Evolutionary conservation across 2,797 vertebrate species (phyloP).

Genomic region (Chrysocyon brachyurus): DNA sequence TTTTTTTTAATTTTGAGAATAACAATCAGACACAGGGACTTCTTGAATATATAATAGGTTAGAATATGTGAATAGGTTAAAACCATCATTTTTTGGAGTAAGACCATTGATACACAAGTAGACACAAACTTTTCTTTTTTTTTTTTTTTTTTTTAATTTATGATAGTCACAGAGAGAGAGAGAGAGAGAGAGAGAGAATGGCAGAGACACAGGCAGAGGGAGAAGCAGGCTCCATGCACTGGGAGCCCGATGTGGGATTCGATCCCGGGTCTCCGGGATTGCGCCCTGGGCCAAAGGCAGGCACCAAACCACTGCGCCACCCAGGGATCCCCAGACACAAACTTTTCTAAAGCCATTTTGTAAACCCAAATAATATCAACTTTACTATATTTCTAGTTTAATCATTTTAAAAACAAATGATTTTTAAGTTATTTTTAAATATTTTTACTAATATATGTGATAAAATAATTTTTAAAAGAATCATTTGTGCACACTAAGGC

Average conservation of each 20-base stretch:
- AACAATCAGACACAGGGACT: no score
- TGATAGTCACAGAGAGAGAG: no score
- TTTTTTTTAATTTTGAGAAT: neutral
- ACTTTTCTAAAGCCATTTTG: neutral
- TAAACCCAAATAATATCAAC: neutral
- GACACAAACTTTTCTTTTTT: neutral
- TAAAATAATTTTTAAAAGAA: neutral
- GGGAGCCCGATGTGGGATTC: no score
- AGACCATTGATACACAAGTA: neutral
- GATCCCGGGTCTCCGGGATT: no score
- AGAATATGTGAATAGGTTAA: neutral
- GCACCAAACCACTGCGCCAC: no score
- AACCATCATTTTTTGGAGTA: neutral
- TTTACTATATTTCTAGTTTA: neutral
- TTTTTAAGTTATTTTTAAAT: neutral
- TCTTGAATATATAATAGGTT: neutral
- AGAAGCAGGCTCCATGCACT: no score
- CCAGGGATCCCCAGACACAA: neutral
- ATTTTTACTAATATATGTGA: neutral
- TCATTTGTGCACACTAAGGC: neutral
- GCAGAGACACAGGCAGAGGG: no score
- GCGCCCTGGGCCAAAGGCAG: no score
- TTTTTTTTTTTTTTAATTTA: no score
- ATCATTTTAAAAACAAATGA: neutral
- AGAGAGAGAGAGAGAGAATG: no score